Base-by-base conservation (phyloP, 2,797 vertebrate species). In the Siniperca obscura region DNA sequence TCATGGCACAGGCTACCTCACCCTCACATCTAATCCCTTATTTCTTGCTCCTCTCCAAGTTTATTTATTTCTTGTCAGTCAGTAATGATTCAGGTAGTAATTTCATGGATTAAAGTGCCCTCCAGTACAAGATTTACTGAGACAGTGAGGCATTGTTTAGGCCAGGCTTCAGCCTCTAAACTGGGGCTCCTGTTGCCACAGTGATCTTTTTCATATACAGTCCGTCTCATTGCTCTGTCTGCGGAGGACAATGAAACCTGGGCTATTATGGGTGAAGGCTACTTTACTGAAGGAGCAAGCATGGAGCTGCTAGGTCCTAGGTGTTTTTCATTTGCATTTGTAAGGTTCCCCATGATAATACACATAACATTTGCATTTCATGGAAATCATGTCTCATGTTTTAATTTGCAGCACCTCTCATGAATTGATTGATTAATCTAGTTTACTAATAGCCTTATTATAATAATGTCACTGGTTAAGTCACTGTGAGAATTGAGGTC, bases 161-260 rank as follows among this genome's bases (percentile, higher is more conserved):
- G 62, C 62, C 81, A 65, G 81, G 78, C 85, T 76, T 87, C 90
- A 87, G 83, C 81, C 82, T 87, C 82, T 85, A 90, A 89, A 91
- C 83, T 89, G 86, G 86, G 83, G 89, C 90, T 94, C 79, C 80
- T 93, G 94, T 95, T 95, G 92, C 94, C 93, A 95, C 89, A 91
- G 93, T 91, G 91, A 95, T 94, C 87, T 87, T 91, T 90, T 90
- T 90, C 90, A 92, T 89, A 90, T 91, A 90, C 82, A 86, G 86
- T 92, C 88, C 84, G 85, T 94, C 86, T 94, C 83, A 77, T 85
- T 78, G 80, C 88, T 82, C 70, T 73, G 77, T 88, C 87, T 89
- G 82, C 30, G 1, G 80, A 90, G 86, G 82, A 94, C 92, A 93
- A 92, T 92, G 87, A 90, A 86, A 93, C 92, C 80, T 87, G 86